Conservation (phyloP, 2,113 vertebrate genomes). For the Probosciger aterrimus region DNA sequence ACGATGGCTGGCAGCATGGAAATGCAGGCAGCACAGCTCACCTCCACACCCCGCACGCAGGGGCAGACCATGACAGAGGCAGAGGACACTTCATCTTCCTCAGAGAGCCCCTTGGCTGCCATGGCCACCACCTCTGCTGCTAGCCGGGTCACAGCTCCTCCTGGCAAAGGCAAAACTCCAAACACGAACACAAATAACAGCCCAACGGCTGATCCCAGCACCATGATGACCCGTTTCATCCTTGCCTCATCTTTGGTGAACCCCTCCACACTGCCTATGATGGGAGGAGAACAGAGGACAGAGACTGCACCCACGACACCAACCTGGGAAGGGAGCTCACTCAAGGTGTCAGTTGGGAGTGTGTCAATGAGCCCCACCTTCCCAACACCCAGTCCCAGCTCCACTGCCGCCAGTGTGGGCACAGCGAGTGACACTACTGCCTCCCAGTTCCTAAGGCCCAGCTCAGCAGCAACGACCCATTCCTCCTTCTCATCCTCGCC, state of each 20-base stretch:
- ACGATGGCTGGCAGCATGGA: rapidly evolving
- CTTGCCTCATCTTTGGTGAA: rapidly evolving
- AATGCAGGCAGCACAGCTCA: rapidly evolving
- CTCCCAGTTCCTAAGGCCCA: background rate
- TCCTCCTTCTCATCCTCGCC: background rate
- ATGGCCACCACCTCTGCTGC: rapidly evolving
- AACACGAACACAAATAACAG: rapidly evolving
- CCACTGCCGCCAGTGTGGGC: rapidly evolving
- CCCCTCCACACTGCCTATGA: too few relatives aligned
- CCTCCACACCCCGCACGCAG: rapidly evolving
- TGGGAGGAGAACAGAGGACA: background rate
- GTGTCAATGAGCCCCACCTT: rapidly evolving
- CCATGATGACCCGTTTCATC: background rate
- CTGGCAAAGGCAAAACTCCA: rapidly evolving
- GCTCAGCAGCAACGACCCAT: background rate
- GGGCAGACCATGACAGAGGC: rapidly evolving
- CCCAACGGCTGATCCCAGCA: rapidly evolving
- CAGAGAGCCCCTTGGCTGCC: rapidly evolving
- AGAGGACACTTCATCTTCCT: rapidly evolving
- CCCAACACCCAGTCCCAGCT: rapidly evolving
- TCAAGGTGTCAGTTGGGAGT: rapidly evolving
- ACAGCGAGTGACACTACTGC: background rate
- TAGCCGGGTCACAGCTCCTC: rapidly evolving
- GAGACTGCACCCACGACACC: background rate
- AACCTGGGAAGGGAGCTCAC: background rate